These are phyloP conservation scores for Cyphomyrus plagiostoma DNA, from an alignment of 2,113 vertebrate genomes.

Conservation along the genomic window DNA sequence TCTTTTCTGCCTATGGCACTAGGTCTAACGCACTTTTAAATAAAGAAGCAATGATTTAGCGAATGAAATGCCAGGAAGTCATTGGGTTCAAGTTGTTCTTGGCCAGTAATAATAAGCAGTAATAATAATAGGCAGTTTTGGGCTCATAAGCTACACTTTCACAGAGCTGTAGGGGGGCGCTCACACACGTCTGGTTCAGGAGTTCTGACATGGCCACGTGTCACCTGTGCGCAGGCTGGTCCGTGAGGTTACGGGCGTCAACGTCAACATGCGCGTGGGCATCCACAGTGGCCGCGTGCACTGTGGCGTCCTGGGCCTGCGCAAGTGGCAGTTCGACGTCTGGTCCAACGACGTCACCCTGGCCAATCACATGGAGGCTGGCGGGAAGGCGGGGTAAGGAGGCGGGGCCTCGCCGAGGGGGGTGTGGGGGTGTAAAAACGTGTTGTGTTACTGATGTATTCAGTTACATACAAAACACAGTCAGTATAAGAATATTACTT, in stretches of 20 bases:
- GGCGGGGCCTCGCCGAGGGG: background rate
- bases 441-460: background rate
- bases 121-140: background rate
- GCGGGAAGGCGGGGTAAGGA: slow-evolving; percentile 86
- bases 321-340: slow-evolving; percentile 97
- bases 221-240: slow-evolving; percentile 62
- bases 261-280: slow-evolving; percentile 96
- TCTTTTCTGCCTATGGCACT: background rate
- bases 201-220: background rate
- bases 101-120: background rate
- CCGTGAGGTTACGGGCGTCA: slow-evolving; percentile 88
- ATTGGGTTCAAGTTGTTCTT: background rate
- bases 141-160: background rate
- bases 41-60: background rate
- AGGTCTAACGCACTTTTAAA: background rate
- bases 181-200: background rate
- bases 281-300: slow-evolving; percentile 93
- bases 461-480: background rate
- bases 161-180: background rate
- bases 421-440: background rate
- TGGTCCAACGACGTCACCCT: slow-evolving; percentile 95
- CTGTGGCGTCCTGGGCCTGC: slow-evolving; percentile 86
- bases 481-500: background rate
- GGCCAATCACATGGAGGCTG: slow-evolving; percentile 94
- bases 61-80: background rate